Conservation (phyloP, 2,797 vertebrate species). For the Potorous gilbertii region DNA sequence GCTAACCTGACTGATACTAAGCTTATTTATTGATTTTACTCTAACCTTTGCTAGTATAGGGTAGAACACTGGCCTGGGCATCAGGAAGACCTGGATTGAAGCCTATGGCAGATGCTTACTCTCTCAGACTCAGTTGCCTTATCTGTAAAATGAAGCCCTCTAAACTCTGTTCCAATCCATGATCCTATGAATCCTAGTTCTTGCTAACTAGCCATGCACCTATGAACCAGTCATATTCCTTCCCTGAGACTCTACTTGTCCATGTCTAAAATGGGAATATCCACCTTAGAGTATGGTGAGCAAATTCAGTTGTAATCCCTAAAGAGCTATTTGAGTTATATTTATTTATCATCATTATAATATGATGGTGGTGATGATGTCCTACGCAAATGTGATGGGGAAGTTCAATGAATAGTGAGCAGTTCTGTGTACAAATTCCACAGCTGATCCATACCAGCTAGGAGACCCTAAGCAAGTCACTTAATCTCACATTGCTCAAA, state of each 20-base stretch:
- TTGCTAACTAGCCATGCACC: background rate
- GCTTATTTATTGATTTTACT: background rate
- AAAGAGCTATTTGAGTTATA: background rate
- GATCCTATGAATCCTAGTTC: background rate
- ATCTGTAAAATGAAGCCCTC: slow-evolving; percentile 4
- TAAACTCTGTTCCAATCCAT: background rate
- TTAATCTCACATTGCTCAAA: background rate
- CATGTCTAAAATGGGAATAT: background rate
- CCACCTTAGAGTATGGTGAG: background rate
- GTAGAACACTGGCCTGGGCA: background rate
- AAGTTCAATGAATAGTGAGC: background rate
- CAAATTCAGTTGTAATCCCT: background rate
- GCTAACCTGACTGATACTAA: background rate
- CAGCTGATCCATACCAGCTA: background rate
- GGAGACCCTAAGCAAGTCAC: background rate
- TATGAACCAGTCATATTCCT: background rate
- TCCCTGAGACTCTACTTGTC: background rate
- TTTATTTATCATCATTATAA: background rate
- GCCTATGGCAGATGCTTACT: background rate
- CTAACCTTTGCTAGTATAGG: background rate
- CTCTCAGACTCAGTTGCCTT: slow-evolving; percentile 9
- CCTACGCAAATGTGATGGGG: background rate
- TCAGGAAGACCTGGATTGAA: background rate
- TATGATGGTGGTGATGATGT: background rate
- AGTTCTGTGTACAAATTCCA: background rate